phyloP scores from a whole-genome alignment of 2,113 vertebrate species.

The Mungos mungo region DNA sequence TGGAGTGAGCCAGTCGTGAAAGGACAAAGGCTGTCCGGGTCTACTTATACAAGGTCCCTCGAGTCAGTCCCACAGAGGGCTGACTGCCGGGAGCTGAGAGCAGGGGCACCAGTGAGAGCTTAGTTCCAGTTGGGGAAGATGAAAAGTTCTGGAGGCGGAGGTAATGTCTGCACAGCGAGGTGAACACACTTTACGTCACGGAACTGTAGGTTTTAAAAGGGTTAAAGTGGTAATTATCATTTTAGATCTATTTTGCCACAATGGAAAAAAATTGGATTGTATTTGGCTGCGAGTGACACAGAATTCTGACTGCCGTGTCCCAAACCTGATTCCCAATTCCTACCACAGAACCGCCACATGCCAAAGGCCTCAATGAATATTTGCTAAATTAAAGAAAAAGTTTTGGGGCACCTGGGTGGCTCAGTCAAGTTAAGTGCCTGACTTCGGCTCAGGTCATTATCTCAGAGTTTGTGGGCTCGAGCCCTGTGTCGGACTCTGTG shows the following conservation, averaged over 20 bases:
- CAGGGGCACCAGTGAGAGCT: no score
- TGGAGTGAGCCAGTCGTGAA: background rate
- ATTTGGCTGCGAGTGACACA: background rate
- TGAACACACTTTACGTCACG: background rate
- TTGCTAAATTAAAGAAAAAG: background rate
- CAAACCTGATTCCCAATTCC: background rate
- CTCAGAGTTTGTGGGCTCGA: no score
- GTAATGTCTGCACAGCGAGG: background rate
- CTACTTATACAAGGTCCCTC: background rate
- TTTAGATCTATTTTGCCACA: background rate
- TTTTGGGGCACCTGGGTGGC: no score
- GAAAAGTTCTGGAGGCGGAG: background rate
- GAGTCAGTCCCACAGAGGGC: background rate
- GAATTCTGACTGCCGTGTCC: background rate
- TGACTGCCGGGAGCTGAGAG: background rate
- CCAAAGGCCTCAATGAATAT: background rate
- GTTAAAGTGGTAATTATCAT: background rate
- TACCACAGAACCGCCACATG: background rate
- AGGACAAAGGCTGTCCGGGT: background rate
- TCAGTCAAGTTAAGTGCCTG: no score
- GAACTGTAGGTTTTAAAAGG: background rate
- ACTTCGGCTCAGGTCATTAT: no score
- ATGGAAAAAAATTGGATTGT: background rate
- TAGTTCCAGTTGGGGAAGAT: background rate
- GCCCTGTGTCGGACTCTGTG: no score